Conservation (phyloP, 1,140 invertebrate genomes). For the Scylla paramamosain region DNA sequence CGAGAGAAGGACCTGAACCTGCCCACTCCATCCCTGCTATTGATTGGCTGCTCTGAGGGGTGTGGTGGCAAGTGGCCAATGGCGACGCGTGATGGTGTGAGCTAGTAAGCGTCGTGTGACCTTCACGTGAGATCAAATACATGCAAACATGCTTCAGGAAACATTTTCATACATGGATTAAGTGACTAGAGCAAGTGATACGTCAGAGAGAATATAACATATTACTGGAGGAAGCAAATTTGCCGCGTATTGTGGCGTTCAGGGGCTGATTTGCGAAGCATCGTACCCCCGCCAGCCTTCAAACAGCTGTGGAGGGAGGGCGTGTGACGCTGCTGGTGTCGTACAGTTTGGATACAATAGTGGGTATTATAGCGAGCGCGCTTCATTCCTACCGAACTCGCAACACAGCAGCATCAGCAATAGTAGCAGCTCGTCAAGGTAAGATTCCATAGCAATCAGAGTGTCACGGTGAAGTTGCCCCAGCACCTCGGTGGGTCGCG, state of each 20-base stretch:
- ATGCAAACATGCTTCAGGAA: not conserved
- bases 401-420: not conserved
- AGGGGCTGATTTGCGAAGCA: not conserved
- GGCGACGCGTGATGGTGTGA: constrained; percentile 30
- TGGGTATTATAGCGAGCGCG: not conserved
- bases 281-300: not conserved
- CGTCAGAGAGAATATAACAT: no score
- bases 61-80: constrained; percentile 52
- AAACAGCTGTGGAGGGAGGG: not conserved
- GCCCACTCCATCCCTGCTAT: not conserved
- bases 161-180: not conserved
- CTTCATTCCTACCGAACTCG: not conserved
- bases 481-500: not conserved
- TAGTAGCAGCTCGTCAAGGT: not conserved
- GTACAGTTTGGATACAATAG: not conserved
- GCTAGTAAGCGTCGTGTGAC: not conserved
- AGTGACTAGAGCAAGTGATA: not conserved
- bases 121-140: not conserved
- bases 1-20: no score
- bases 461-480: not conserved
- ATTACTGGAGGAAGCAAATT: not conserved
- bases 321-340: not conserved
- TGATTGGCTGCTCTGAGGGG: constrained; percentile 7
- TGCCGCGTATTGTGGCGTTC: not conserved
- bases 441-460: not conserved